phyloP scores from a whole-genome alignment of 2,113 vertebrate genomes.

The Platichthys flesus region DNA sequence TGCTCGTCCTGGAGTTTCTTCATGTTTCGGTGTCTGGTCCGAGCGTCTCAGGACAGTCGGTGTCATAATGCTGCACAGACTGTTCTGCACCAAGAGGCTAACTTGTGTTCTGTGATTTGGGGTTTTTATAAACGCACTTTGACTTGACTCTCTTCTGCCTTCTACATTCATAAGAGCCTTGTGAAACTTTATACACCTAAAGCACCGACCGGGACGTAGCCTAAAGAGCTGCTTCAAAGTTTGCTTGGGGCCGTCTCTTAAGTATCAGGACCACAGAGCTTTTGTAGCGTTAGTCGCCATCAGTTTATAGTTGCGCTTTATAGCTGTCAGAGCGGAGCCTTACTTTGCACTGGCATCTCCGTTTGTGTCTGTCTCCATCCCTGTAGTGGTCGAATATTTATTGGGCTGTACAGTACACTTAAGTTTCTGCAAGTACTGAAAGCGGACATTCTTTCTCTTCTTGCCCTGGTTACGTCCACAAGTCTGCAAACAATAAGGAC shows the following conservation, averaged over 20 bases:
- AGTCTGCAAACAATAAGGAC: slow-evolving; percentile 19
- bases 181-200: slow-evolving; percentile 35
- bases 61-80: neutral
- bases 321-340: slow-evolving; percentile 9
- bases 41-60: neutral
- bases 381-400: slow-evolving; percentile 44
- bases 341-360: neutral
- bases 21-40: neutral
- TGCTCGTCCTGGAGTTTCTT: neutral
- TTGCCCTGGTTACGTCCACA: neutral
- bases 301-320: slow-evolving; percentile 38
- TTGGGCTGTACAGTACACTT: slow-evolving; percentile 32
- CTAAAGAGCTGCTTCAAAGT: slow-evolving; percentile 32
- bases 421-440: slow-evolving; percentile 15
- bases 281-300: slow-evolving; percentile 18
- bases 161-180: slow-evolving; percentile 21
- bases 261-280: slow-evolving; percentile 5
- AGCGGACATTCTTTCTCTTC: slow-evolving; percentile 45
- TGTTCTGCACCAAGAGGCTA: no score
- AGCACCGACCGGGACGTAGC: neutral
- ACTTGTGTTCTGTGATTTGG: neutral
- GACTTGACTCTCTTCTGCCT: neutral
- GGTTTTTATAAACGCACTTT: neutral
- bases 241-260: neutral
- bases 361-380: slow-evolving; percentile 25